These are phyloP conservation scores for Leucophora obtusa DNA, from an alignment of 2,888 invertebrate genomes.

Conservation along the genomic window DNA sequence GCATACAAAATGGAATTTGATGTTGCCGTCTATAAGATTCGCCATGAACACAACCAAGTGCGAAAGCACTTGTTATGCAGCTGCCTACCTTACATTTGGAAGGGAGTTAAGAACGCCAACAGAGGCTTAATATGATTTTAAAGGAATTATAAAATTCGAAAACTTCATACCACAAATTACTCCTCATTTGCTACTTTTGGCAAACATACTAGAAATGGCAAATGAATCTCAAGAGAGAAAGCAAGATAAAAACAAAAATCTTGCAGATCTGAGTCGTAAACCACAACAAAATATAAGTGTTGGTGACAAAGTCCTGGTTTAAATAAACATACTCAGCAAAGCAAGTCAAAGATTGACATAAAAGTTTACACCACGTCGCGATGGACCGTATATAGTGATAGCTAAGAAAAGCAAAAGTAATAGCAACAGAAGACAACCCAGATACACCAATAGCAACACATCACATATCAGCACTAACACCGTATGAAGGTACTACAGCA, in stretches of 20 bases:
- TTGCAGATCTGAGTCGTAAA: neutral
- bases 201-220: neutral
- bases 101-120: too few species aligned
- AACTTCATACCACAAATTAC: neutral
- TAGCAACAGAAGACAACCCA: slow-evolving; percentile 20
- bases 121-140: neutral
- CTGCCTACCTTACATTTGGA: too few species aligned
- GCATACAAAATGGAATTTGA: too few species aligned
- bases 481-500: neutral
- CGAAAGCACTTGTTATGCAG: too few species aligned
- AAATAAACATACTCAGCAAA: slow-evolving; percentile 10
- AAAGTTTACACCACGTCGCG: slow-evolving; percentile 49
- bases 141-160: neutral
- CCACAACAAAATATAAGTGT: neutral
- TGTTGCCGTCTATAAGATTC: too few species aligned
- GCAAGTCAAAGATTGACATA: slow-evolving; percentile 48
- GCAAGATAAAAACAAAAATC: too few species aligned
- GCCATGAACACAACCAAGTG: too few species aligned
- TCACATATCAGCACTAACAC: too few species aligned
- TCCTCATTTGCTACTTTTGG: neutral
- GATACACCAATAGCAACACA: slow-evolving; percentile 17
- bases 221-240: neutral
- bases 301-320: neutral
- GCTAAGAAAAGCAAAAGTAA: slow-evolving; percentile 3
- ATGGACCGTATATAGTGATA: too few species aligned